Percentiles rank a stretch among this genome's conserved stretches.
Conservation (phyloP, 2,797 vertebrate species). For the Pagetopsis macropterus region DNA sequence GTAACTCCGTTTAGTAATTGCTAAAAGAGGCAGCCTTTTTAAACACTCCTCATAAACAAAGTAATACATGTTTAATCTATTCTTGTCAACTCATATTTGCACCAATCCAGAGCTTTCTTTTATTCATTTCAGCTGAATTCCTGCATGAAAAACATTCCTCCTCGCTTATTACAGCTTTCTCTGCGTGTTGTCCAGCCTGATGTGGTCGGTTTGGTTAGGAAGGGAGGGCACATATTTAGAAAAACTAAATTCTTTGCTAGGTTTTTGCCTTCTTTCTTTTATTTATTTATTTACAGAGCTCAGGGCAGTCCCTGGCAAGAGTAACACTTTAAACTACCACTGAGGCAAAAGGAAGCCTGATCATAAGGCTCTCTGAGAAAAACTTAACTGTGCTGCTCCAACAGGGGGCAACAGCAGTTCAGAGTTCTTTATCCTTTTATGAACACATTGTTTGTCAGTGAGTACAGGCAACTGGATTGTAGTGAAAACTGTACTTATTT, state of each 20-base stretch:
- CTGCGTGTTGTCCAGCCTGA: not conserved
- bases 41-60: not conserved
- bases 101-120: not conserved
- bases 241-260: not conserved
- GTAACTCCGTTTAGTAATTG: not conserved
- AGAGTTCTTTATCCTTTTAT: not conserved
- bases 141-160: not conserved
- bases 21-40: not conserved
- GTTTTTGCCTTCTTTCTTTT: not conserved
- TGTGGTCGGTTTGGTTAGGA: not conserved
- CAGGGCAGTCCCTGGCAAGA: not conserved
- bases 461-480: not conserved
- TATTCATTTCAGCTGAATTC: not conserved
- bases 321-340: not conserved
- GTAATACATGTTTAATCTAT: not conserved
- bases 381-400: slow-evolving; percentile 6
- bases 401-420: slow-evolving; percentile 39
- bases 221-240: not conserved
- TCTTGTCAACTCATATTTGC: not conserved
- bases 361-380: not conserved
- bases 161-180: not conserved
- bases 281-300: not conserved
- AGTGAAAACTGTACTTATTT: not conserved
- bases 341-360: not conserved
- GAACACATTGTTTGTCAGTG: not conserved